These are phyloP conservation scores for Batillaria attramentaria DNA, from an alignment of 1,140 invertebrate species.

Conservation along the genomic window DNA sequence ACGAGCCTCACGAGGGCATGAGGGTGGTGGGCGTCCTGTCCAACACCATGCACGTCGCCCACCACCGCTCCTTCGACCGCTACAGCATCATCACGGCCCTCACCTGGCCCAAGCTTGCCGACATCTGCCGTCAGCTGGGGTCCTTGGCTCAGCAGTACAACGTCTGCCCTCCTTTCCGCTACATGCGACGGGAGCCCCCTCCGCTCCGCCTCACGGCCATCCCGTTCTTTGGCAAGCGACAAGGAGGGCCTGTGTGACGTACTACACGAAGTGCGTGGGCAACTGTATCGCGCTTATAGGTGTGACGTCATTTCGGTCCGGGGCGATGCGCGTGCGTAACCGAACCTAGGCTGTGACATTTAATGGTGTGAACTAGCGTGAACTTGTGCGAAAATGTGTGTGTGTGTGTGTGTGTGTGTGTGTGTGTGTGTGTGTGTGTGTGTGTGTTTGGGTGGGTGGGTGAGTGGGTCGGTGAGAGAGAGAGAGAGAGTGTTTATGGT, in stretches of 20 bases:
- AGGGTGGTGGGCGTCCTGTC: conserved; percentile 60
- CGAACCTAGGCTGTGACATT: neutral
- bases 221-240: conserved; percentile 42
- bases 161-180: conserved; percentile 43
- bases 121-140: conserved; percentile 58
- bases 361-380: neutral
- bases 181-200: neutral
- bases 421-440: conserved; percentile 2
- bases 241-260: neutral
- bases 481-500: no score
- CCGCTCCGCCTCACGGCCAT: conserved; percentile 25
- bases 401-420: conserved; percentile 2
- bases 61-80: conserved; percentile 29
- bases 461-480: no score
- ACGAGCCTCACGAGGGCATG: conserved; percentile 43
- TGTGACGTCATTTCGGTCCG: neutral
- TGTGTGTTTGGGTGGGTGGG: no score
- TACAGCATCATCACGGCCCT: conserved; percentile 58
- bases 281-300: neutral
- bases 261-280: neutral
- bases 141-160: conserved; percentile 44
- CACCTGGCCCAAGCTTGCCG: conserved; percentile 53
- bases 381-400: neutral
- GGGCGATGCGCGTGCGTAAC: neutral
- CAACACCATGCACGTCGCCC: conserved; percentile 44